A percentile compares a stretch with the other conserved stretches of the same genome.
Conservation (phyloP, 64 coral and sea anemone genomes). For the Pocillopora damicornis region DNA sequence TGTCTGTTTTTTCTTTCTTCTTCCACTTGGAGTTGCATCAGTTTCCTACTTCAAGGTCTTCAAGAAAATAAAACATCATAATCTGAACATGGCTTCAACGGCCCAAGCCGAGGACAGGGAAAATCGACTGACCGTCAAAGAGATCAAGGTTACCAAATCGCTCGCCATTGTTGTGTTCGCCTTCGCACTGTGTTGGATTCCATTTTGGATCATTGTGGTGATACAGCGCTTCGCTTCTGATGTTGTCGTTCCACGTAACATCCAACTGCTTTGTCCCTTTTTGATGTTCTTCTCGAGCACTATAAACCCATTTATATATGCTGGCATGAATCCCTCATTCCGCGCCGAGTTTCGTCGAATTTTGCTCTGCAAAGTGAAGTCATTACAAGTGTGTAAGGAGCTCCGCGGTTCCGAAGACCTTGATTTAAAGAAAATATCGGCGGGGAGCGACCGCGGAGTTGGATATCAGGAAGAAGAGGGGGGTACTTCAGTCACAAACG, state of each 20-base stretch:
- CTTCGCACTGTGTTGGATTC: slow-evolving; percentile 15
- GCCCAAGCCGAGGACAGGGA: not conserved
- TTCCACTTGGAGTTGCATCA: not conserved
- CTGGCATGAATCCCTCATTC: not conserved
- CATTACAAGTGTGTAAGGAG: not conserved
- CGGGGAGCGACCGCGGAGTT: not conserved
- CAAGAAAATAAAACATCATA: not conserved
- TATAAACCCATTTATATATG: slow-evolving; percentile 4
- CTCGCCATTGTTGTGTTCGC: slow-evolving; percentile 5
- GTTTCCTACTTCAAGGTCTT: slow-evolving; percentile 12
- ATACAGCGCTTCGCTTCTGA: slow-evolving; percentile 12
- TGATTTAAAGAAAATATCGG: not conserved
- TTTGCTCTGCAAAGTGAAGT: not conserved
- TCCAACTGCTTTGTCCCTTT: slow-evolving; percentile 9
- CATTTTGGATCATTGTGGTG: slow-evolving; percentile 4
- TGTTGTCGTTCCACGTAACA: slow-evolving; percentile 6
- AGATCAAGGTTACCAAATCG: slow-evolving; percentile 13
- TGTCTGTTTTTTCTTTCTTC: not conserved
- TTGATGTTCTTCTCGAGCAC: slow-evolving; percentile 8
- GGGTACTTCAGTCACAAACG: not conserved
- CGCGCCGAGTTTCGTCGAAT: not conserved
- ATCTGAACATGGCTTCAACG: not conserved
- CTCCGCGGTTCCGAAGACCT: not conserved
- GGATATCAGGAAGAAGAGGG: not conserved
- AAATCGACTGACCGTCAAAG: not conserved